These are phyloP conservation scores for Phycodurus eques DNA, from an alignment of 2,113 vertebrate species.

Conservation along the genomic window DNA sequence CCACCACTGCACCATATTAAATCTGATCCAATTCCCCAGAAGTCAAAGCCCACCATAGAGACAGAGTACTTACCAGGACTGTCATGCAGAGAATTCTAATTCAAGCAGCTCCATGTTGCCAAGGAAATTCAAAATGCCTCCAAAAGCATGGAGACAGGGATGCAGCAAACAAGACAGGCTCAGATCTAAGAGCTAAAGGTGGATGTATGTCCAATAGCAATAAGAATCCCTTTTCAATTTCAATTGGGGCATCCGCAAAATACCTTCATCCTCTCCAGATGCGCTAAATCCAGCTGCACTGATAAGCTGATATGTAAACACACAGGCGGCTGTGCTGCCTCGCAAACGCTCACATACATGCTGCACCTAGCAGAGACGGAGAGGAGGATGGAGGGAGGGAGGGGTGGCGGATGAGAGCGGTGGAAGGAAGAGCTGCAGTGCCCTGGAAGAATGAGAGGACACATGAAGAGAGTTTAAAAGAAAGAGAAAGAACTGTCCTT, in stretches of 20 bases:
- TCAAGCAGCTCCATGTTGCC: slow-evolving; percentile 77
- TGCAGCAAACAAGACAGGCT: slow-evolving; percentile 49
- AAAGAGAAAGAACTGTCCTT: slow-evolving; percentile 44
- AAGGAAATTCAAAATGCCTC: slow-evolving; percentile 74
- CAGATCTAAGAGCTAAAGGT: slow-evolving; percentile 41
- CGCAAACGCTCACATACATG: slow-evolving; percentile 71
- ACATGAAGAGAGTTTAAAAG: slow-evolving; percentile 42
- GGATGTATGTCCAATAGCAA: slow-evolving; percentile 21
- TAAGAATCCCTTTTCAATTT: slow-evolving; percentile 51
- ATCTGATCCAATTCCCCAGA: slow-evolving; percentile 60
- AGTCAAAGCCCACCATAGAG: slow-evolving; percentile 63
- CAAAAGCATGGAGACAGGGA: slow-evolving; percentile 65
- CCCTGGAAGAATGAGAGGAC: slow-evolving; percentile 50
- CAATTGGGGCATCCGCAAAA: slow-evolving; percentile 57
- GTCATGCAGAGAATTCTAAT: slow-evolving; percentile 80
- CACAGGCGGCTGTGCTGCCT: slow-evolving; percentile 67
- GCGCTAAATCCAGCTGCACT: slow-evolving; percentile 67
- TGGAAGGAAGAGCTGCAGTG: slow-evolving; percentile 71
- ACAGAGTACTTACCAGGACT: slow-evolving; percentile 77
- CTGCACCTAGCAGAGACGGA: slow-evolving; percentile 71
- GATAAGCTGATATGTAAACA: slow-evolving; percentile 76
- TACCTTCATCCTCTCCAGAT: slow-evolving; percentile 64
- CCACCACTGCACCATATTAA: slow-evolving; percentile 69
- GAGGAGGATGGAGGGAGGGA: slow-evolving; percentile 52
- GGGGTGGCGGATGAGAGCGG: slow-evolving; percentile 52